Evolutionary conservation across 2,888 invertebrate species (phyloP), one percentile per base, ranked within the genome.

Genomic region (Torymus texanus): DNA sequence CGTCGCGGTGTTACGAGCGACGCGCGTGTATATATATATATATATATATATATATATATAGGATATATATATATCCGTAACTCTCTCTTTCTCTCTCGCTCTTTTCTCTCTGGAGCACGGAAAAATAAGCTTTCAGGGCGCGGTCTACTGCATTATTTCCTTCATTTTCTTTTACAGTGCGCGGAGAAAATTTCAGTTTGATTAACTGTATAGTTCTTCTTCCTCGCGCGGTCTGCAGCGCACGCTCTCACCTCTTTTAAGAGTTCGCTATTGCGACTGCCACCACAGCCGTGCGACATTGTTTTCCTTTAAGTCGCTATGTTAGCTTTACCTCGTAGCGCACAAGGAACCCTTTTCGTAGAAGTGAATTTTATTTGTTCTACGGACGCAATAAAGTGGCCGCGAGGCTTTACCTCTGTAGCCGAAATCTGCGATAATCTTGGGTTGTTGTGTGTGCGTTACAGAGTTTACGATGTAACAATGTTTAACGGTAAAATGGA

Each of bases 41-140:
- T 13, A 8, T 16, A 62, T 61, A 21, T 13, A 8, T 16, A 62
- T 61, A 21, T 13, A 8, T 16, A 62, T 61, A 21, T 13, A 8
- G n/a, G n/a, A n/a, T 58, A 61, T 50, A 21, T 62, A 62, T 61
- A 21, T 13, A 8, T 16, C 11, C 29, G 18, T 13, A 50, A 51
- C 50, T 63, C 68, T 75, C 11, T 41, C 29, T 0, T 16, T 8
- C 14, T 12, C 55, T n/a, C n/a, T 18, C n/a, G 2, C 16, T 8
- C 21, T 1, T 14, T 11, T 18, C 10, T 58, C 55, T 24, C 53
- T 59, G 18, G 14, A 12, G 29, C 16, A 63, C 61, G 61, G n/a
- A 55, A 79, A 79, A 79, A 79, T 79, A 62, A 75, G 75, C 75
- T 79, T 56, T 72, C 53, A 50, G 21, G 61, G n/a, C 63, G 12